A percentile compares a stretch with the other conserved stretches of the same genome.
These are phyloP conservation scores for Panthera uncia DNA, from an alignment of 2,113 vertebrate species.

Conservation along the genomic window DNA sequence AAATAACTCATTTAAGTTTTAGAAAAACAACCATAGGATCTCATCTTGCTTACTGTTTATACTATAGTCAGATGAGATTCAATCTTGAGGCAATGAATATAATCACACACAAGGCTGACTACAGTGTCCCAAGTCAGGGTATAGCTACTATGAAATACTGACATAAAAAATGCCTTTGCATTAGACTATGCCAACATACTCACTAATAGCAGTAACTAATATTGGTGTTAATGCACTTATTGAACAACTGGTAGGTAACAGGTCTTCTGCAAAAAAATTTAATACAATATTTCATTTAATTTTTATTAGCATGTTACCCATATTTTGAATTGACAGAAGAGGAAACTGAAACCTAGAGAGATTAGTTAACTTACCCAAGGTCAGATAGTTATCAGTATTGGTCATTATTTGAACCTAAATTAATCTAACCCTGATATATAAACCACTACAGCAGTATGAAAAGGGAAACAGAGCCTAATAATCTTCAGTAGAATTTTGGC, in stretches of 20 bases:
- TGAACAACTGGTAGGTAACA: not conserved
- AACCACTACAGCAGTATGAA: not conserved
- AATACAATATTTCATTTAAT: not conserved
- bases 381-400: not conserved
- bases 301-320: not conserved
- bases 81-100: not conserved
- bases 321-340: not conserved
- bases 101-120: not conserved
- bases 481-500: not conserved
- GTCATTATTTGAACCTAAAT: not conserved
- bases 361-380: not conserved
- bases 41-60: not conserved
- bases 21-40: not conserved
- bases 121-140: not conserved
- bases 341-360: not conserved
- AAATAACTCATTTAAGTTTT: slow-evolving; percentile 18
- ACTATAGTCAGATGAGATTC: not conserved
- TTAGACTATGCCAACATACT: not conserved
- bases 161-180: not conserved
- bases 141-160: not conserved
- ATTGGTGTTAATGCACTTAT: not conserved
- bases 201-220: not conserved
- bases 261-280: not conserved
- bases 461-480: not conserved
- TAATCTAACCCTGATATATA: not conserved